Conservation (phyloP, 1,140 invertebrate species). For the Hormaphis cornu region DNA sequence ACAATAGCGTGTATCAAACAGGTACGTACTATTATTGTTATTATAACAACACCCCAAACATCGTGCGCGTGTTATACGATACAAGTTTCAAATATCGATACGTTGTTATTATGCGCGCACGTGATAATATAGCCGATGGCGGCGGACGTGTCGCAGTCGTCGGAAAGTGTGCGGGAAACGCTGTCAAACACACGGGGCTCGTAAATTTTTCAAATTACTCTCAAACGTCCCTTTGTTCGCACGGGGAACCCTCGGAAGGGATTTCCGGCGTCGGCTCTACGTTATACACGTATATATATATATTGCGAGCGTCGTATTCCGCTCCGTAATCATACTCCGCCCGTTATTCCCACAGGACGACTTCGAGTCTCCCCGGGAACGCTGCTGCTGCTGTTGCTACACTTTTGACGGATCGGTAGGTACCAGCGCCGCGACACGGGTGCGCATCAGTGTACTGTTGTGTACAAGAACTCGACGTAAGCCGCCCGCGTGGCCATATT, state of each 20-base stretch:
- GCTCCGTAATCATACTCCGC: too few relatives aligned
- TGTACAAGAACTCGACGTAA: too few relatives aligned
- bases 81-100: not conserved
- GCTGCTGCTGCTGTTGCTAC: not conserved
- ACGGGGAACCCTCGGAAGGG: not conserved
- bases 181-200: constrained; percentile 17
- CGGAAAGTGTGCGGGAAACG: not conserved
- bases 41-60: too few relatives aligned
- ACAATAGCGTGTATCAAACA: too few relatives aligned
- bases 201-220: constrained; percentile 30
- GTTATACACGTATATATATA: too few relatives aligned
- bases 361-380: not conserved
- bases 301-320: not conserved
- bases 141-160: not conserved
- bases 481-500: too few relatives aligned
- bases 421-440: too few relatives aligned
- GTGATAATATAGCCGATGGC: too few relatives aligned
- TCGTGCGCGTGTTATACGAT: too few relatives aligned
- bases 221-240: constrained; percentile 1
- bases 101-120: not conserved
- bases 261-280: constrained; percentile 20
- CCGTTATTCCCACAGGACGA: too few relatives aligned
- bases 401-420: not conserved
- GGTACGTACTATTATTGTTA: too few relatives aligned
- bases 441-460: too few relatives aligned